Percentiles rank a stretch among this genome's conserved stretches.
Evolutionary conservation across 2,888 invertebrate genomes (phyloP).

Genomic region (Xanthorhoe spadicearia): DNA sequence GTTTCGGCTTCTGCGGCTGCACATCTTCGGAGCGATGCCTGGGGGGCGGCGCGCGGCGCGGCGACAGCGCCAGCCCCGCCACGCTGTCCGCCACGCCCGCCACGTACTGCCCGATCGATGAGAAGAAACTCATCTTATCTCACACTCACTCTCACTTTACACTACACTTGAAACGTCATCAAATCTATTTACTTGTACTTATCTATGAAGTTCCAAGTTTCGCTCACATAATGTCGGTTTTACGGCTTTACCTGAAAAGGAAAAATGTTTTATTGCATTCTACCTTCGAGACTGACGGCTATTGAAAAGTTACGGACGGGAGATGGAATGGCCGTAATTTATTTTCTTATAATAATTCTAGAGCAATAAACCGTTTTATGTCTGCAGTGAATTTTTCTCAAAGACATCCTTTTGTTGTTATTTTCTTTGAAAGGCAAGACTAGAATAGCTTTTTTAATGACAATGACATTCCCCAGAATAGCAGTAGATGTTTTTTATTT

Average conservation of each 20-base stretch:
- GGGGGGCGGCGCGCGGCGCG: constrained; percentile 89
- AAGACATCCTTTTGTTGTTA: constrained; percentile 50
- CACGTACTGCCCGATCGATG: constrained; percentile 93
- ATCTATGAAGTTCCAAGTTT: constrained; percentile 19
- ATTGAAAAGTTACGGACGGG: constrained; percentile 46
- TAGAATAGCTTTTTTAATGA: constrained; percentile 26
- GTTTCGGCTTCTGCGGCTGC: constrained; percentile 70
- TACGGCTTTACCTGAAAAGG: constrained; percentile 39
- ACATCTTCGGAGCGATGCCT: constrained; percentile 87
- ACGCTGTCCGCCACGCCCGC: constrained; percentile 94
- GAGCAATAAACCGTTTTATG: constrained; percentile 63
- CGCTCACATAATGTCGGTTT: constrained; percentile 33
- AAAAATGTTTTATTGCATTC: constrained; percentile 27
- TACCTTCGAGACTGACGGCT: constrained; percentile 26
- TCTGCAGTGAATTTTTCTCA: constrained; percentile 48
- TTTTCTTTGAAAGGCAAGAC: constrained; percentile 39
- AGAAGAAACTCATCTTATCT: constrained; percentile 91
- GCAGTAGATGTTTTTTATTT: not conserved
- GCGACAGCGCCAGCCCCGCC: constrained; percentile 90
- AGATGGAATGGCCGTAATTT: constrained; percentile 55
- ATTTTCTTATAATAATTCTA: constrained; percentile 59
- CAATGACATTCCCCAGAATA: not conserved
- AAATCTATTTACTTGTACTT: constrained; percentile 20
- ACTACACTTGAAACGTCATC: constrained; percentile 9
- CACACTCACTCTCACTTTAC: constrained; percentile 42